Percentiles rank a stretch among this genome's conserved stretches.
Conservation (phyloP, 2,888 invertebrate genomes). For the Nebria brevicollis region DNA sequence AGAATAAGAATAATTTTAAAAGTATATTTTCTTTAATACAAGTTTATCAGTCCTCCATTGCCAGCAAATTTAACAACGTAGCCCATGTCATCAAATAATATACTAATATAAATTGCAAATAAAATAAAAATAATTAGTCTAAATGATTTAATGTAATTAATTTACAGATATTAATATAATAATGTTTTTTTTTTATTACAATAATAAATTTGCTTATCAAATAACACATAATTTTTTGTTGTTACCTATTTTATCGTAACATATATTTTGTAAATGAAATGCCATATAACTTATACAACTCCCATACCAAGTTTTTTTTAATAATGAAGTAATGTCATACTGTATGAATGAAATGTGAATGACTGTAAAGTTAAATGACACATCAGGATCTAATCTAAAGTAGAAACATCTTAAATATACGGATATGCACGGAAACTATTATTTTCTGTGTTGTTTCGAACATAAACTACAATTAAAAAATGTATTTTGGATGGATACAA, state of each 20-base stretch:
- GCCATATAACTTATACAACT: constrained; percentile 21
- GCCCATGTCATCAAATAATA: constrained; percentile 7
- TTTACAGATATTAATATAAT: constrained; percentile 45
- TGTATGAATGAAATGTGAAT: constrained; percentile 32
- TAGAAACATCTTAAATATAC: constrained; percentile 43
- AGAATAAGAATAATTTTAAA: neutral
- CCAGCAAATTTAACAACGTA: neutral
- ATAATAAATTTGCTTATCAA: constrained; percentile 47
- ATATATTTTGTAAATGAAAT: constrained; percentile 43
- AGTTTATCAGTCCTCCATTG: neutral
- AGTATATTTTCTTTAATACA: neutral
- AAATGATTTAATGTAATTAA: constrained; percentile 39
- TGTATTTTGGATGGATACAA: neutral
- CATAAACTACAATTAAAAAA: neutral
- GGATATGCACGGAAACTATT: constrained; percentile 45
- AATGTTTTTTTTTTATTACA: constrained; percentile 44
- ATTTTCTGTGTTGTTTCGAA: neutral
- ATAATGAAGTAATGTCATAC: neutral
- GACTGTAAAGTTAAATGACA: constrained; percentile 40
- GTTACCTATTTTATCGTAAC: constrained; percentile 40
- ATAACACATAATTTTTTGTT: constrained; percentile 45
- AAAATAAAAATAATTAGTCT: constrained; percentile 38
- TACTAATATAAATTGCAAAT: constrained; percentile 6
- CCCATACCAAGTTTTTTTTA: neutral
- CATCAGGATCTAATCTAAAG: constrained; percentile 35